phyloP scores from a whole-genome alignment of 2,888 invertebrate species.

The Phoenoteleia sp. region DNA sequence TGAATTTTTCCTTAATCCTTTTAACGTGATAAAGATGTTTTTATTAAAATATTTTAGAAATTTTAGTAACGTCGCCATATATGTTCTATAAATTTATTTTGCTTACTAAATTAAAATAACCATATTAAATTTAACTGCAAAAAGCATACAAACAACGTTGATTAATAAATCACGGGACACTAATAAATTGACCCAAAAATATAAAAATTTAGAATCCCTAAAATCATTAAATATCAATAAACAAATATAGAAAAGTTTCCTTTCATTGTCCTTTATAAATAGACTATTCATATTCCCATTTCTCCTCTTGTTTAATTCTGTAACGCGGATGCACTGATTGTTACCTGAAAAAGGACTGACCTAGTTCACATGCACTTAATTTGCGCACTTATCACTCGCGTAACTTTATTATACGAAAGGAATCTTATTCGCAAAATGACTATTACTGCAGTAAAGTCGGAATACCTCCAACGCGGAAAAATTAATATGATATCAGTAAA shows the following conservation, averaged over 20 bases:
- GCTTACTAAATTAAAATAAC: no score
- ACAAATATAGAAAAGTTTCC: neutral
- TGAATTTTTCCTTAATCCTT: no score
- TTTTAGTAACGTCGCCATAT: no score
- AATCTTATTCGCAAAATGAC: slow-evolving; percentile 36
- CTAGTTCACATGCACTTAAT: slow-evolving; percentile 33
- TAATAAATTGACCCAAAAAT: no score
- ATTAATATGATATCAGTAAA: slow-evolving; percentile 35
- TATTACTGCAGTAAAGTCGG: slow-evolving; percentile 8
- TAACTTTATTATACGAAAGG: slow-evolving; percentile 36
- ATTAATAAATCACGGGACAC: no score
- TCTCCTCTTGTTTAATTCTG: neutral
- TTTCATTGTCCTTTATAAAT: neutral
- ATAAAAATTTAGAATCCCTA: no score
- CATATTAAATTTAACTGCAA: no score
- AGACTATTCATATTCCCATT: neutral
- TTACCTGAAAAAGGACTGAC: slow-evolving; percentile 29
- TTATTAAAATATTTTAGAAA: no score
- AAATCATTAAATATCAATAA: neutral
- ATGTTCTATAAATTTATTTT: no score
- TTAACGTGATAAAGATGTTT: no score
- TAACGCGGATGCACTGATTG: neutral
- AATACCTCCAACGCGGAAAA: slow-evolving; percentile 28
- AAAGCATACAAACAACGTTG: no score
- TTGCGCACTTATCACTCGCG: slow-evolving; percentile 33